Conservation (phyloP, 2,113 vertebrate species). For the Rhodinocichla rosea region DNA sequence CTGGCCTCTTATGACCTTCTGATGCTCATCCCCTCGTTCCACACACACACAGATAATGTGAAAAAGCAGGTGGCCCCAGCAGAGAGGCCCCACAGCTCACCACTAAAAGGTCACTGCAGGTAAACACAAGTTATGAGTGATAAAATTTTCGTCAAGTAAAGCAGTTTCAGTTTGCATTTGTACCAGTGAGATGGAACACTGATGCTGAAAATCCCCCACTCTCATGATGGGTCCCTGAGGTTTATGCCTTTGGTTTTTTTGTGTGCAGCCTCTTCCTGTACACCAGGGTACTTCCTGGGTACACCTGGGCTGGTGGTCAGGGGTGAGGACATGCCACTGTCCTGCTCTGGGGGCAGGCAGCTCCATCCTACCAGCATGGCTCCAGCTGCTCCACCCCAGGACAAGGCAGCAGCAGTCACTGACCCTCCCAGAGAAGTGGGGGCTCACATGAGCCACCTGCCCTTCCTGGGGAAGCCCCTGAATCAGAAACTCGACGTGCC, state of each 20-base stretch:
- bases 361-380: not conserved
- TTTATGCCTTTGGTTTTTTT: not conserved
- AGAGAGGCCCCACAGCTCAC: not conserved
- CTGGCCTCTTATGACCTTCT: not conserved
- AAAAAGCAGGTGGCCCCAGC: not conserved
- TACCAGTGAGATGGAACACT: not conserved
- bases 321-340: not conserved
- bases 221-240: accelerated
- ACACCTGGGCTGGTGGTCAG: not conserved
- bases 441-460: not conserved
- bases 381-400: not conserved
- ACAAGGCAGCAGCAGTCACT: not conserved
- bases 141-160: not conserved
- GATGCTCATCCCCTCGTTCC: accelerated
- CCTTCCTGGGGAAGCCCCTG: not conserved
- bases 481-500: not conserved
- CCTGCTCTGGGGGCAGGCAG: not conserved
- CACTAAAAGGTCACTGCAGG: not conserved
- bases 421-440: not conserved
- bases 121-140: not conserved
- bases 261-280: not conserved
- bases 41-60: not conserved
- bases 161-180: not conserved
- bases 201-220: not conserved
- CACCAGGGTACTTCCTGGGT: too few species aligned